Evolutionary conservation across 2,113 vertebrate genomes (phyloP).

Genomic region (Oxyura jamaicensis): DNA sequence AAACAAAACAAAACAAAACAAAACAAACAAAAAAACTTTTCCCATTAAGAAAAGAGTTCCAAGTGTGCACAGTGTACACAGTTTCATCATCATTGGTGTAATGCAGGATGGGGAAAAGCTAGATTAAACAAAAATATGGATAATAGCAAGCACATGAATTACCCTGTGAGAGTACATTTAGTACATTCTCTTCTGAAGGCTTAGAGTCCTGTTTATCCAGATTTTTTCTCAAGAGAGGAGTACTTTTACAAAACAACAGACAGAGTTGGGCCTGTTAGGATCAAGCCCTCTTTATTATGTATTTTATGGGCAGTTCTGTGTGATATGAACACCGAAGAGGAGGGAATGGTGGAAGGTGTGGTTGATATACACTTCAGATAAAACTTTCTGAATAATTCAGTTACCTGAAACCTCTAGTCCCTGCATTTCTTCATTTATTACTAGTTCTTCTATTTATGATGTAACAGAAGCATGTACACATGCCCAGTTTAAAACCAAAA

Average conservation of each 20-base stretch:
- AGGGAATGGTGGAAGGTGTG: not conserved
- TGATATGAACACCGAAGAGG: not conserved
- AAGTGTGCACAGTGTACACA: not conserved
- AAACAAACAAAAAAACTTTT: not conserved
- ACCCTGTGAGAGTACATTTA: not conserved
- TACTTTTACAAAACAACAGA: not conserved
- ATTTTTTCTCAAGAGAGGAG: not conserved
- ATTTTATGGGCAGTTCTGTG: not conserved
- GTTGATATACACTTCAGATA: not conserved
- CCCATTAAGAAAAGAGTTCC: not conserved
- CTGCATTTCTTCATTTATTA: not conserved
- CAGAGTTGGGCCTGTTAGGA: not conserved
- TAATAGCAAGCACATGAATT: not conserved
- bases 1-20: not conserved
- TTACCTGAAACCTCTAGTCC: not conserved
- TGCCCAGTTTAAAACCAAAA: not conserved
- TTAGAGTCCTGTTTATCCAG: slow-evolving; percentile 5
- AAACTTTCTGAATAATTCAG: not conserved
- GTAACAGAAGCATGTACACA: not conserved
- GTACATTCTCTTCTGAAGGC: not conserved
- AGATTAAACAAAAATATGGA: slow-evolving; percentile 1
- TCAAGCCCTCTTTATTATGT: not conserved
- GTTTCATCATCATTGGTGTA: not conserved
- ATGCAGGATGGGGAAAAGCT: not conserved
- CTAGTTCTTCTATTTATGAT: not conserved